These are phyloP conservation scores for Neosilurus hyrtlii DNA, from an alignment of 2,797 vertebrate species.

Conservation along the genomic window DNA sequence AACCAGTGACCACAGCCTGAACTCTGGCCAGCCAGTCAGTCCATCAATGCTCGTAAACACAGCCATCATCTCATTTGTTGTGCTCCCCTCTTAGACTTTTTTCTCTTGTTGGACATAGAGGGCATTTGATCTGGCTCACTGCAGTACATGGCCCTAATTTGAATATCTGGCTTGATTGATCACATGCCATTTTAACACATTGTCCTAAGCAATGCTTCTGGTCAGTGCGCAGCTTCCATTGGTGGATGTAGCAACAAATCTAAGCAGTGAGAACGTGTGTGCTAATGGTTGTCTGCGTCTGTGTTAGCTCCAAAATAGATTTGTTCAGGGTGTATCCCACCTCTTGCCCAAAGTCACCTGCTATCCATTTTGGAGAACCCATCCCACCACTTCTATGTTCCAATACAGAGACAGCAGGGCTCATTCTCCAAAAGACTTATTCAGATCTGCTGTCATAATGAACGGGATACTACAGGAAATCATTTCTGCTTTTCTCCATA, in stretches of 20 bases:
- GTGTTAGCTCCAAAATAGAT: too few species aligned
- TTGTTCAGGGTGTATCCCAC: too few species aligned
- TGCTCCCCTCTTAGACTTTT: slow-evolving; percentile 61
- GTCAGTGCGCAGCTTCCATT: slow-evolving; percentile 10
- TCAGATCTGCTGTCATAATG: too few species aligned
- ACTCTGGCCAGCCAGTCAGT: slow-evolving; percentile 67
- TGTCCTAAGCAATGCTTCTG: slow-evolving; percentile 19
- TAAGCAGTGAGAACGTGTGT: neutral
- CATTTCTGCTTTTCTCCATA: too few species aligned
- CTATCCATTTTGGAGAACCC: too few species aligned
- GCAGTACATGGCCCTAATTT: slow-evolving; percentile 24
- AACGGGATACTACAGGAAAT: too few species aligned
- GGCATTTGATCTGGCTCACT: slow-evolving; percentile 54
- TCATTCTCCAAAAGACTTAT: too few species aligned
- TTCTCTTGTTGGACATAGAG: slow-evolving; percentile 60
- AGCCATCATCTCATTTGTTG: slow-evolving; percentile 70
- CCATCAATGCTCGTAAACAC: slow-evolving; percentile 66
- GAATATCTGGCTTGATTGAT: slow-evolving; percentile 28
- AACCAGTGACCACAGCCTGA: slow-evolving; percentile 75
- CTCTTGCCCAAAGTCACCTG: too few species aligned
- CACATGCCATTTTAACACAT: slow-evolving; percentile 9
- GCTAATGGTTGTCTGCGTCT: neutral
- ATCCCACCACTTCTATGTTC: too few species aligned
- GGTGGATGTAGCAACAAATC: neutral
- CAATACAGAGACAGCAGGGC: too few species aligned